These are phyloP conservation scores for Bombus picipes DNA, from an alignment of 1,140 invertebrate genomes.

Conservation along the genomic window DNA sequence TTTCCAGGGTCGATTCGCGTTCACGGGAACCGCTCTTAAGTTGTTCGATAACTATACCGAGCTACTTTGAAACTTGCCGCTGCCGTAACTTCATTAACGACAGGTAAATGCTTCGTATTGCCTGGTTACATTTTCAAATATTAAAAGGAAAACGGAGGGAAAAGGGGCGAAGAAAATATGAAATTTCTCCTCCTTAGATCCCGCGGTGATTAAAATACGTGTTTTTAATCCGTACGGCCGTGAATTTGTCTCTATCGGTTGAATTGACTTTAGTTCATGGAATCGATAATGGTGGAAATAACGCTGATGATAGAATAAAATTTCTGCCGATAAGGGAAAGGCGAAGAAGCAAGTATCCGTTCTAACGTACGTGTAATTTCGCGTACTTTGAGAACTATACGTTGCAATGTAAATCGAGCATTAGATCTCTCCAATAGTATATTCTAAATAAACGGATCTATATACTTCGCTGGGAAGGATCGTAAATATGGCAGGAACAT, in stretches of 20 bases:
- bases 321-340: too few relatives aligned
- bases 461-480: too few relatives aligned
- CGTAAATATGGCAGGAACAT: too few relatives aligned
- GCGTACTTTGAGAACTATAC: too few relatives aligned
- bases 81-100: conserved; percentile 46
- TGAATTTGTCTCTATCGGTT: too few relatives aligned
- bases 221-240: not conserved
- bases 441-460: too few relatives aligned
- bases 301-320: too few relatives aligned
- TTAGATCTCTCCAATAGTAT: too few relatives aligned
- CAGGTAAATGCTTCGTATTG: conserved; percentile 38
- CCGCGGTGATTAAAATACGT: not conserved
- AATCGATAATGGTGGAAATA: too few relatives aligned
- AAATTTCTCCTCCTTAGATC: not conserved
- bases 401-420: too few relatives aligned
- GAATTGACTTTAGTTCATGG: not conserved
- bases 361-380: too few relatives aligned
- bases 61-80: conserved; percentile 42
- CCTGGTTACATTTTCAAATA: conserved; percentile 27
- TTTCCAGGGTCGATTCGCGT: conserved; percentile 42
- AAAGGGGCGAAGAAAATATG: not conserved
- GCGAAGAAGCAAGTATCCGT: too few relatives aligned
- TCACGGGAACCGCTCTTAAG: conserved; percentile 47
- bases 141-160: not conserved
- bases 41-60: conserved; percentile 48